A percentile compares a stretch with the other conserved stretches of the same genome.
phyloP scores from a whole-genome alignment of 2,888 invertebrate genomes.

The Aporophyla nigra region DNA sequence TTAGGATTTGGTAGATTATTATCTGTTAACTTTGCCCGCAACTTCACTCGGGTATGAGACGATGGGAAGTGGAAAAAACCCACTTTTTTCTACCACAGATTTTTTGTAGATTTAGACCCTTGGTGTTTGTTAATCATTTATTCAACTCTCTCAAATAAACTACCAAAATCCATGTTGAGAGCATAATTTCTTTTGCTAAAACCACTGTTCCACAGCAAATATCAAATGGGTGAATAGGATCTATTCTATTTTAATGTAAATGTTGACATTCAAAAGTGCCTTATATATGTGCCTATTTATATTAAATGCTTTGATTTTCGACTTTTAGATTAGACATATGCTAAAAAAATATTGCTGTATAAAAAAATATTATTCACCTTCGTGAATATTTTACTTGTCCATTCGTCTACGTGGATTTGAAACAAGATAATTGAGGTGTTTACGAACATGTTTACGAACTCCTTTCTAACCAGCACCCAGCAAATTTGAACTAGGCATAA shows the following conservation, averaged over 20 bases:
- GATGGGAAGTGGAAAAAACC: no score
- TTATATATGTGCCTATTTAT: no score
- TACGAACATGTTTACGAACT: no score
- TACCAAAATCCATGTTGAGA: background rate
- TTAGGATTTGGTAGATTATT: constrained; percentile 43
- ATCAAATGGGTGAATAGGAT: no score
- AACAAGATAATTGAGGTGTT: background rate
- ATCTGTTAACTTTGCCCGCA: background rate
- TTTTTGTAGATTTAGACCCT: background rate
- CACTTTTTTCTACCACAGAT: background rate
- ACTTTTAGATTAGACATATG: no score
- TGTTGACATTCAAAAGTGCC: no score
- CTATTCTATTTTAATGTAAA: no score
- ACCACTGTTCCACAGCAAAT: background rate
- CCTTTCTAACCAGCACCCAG: background rate
- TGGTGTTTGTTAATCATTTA: background rate
- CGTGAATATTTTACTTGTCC: background rate
- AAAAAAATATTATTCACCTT: background rate
- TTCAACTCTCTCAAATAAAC: background rate
- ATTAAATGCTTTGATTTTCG: no score
- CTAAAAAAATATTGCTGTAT: no score
- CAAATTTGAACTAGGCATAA: background rate
- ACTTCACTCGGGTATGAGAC: background rate
- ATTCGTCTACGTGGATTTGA: background rate
- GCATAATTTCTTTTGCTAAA: background rate